phyloP scores from a whole-genome alignment of 2,888 invertebrate species.

The Scaptodrosophila latifasciaeformis region DNA sequence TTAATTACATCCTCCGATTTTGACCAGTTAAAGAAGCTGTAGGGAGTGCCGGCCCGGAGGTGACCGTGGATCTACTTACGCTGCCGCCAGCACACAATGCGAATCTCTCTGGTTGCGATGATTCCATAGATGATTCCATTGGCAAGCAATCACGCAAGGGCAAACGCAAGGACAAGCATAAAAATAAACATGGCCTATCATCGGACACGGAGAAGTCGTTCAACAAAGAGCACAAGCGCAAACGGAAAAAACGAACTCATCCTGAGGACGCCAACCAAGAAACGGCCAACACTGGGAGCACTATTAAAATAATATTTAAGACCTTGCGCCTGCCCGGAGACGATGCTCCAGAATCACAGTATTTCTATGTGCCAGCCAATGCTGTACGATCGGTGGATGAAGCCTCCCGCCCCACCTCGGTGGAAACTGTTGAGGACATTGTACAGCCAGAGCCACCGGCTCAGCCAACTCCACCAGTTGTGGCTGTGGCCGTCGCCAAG shows the following conservation, averaged over 20 bases:
- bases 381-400: constrained; percentile 73
- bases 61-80: constrained; percentile 35
- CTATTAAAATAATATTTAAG: constrained; percentile 84
- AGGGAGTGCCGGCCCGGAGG: no score
- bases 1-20: neutral
- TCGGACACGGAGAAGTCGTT: constrained; percentile 78
- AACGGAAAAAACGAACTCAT: constrained; percentile 85
- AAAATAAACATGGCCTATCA: constrained; percentile 78
- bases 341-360: constrained; percentile 87
- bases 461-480: neutral
- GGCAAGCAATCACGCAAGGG: constrained; percentile 77
- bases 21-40: no score
- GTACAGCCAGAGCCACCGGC: constrained; percentile 24
- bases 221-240: constrained; percentile 86
- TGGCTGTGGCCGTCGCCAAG: constrained; percentile 3
- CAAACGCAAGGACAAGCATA: constrained; percentile 85
- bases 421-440: constrained; percentile 73
- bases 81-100: constrained; percentile 34
- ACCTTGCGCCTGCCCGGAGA: constrained; percentile 75
- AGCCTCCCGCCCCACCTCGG: constrained; percentile 73
- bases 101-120: constrained; percentile 44
- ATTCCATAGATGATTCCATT: constrained; percentile 49
- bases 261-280: constrained; percentile 67
- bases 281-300: constrained; percentile 50
- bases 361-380: constrained; percentile 85